Evolutionary conservation across 1,140 invertebrate genomes (phyloP).

Genomic region (Diabrotica virgifera): DNA sequence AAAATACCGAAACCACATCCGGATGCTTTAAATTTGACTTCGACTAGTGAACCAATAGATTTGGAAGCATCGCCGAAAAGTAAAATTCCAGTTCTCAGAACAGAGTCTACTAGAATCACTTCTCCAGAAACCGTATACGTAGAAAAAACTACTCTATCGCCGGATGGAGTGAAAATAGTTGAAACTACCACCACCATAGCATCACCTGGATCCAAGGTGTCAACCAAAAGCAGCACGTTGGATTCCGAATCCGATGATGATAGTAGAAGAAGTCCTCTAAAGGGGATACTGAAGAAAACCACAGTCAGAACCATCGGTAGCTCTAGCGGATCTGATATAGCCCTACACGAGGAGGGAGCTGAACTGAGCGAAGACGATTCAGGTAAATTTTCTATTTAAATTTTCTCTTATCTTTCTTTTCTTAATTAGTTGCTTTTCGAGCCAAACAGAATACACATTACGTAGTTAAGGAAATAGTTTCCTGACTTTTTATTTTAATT

Average conservation of each 20-base stretch:
- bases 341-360: conserved; percentile 57
- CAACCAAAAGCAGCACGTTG: conserved; percentile 42
- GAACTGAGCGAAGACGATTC: conserved; percentile 48
- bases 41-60: conserved; percentile 23
- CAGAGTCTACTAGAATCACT: conserved; percentile 45
- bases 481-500: too few relatives aligned
- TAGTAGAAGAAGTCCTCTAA: conserved; percentile 40
- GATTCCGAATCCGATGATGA: conserved; percentile 48
- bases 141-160: conserved; percentile 30
- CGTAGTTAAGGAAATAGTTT: background rate
- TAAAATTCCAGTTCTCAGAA: conserved; percentile 51
- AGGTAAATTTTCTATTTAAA: conserved; percentile 34
- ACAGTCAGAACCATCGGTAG: conserved; percentile 60
- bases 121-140: conserved; percentile 47
- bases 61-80: conserved; percentile 39
- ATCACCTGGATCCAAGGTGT: conserved; percentile 38
- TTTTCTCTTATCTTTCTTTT: conserved; percentile 8
- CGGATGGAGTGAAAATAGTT: conserved; percentile 26
- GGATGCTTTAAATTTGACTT: conserved; percentile 15
- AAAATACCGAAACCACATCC: conserved; percentile 36
- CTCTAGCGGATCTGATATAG: conserved; percentile 62
- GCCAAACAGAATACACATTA: conserved; percentile 5
- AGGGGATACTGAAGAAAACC: conserved; percentile 47
- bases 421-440: conserved; percentile 9
- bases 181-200: conserved; percentile 33